phyloP scores from a whole-genome alignment of 2,888 invertebrate species.

The Lissocephala sabroskyi region DNA sequence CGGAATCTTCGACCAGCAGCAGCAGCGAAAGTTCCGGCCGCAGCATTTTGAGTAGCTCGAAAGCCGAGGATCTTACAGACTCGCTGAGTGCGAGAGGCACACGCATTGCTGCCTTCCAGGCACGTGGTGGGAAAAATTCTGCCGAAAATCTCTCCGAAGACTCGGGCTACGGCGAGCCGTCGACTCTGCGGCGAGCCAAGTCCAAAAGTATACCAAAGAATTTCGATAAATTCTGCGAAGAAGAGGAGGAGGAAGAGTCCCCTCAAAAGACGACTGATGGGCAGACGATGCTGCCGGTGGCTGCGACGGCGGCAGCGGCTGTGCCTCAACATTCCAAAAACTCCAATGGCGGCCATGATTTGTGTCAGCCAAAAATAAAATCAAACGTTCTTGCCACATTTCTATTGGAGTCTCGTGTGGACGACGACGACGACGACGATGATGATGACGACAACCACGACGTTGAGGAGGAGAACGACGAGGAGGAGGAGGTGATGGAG shows the following conservation, averaged over 20 bases:
- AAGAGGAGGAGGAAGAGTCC: constrained; percentile 56
- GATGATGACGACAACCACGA: constrained; percentile 5
- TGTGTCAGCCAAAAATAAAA: constrained; percentile 64
- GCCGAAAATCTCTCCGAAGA: constrained; percentile 87
- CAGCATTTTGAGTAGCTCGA: constrained; percentile 46
- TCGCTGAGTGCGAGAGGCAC: constrained; percentile 2
- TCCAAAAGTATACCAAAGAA: constrained; percentile 74
- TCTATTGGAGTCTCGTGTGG: constrained; percentile 14
- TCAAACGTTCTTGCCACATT: constrained; percentile 35
- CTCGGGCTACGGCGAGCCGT: constrained; percentile 81
- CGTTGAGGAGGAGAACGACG: too few relatives aligned
- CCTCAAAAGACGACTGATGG: too few relatives aligned
- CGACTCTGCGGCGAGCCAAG: constrained; percentile 62
- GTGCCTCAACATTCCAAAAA: constrained; percentile 56
- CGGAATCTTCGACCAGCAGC: constrained; percentile 49
- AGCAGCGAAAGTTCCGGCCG: constrained; percentile 48
- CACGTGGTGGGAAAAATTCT: constrained; percentile 75
- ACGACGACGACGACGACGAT: background rate
- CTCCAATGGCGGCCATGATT: constrained; percentile 46
- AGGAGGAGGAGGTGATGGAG: too few relatives aligned
- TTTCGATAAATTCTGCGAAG: constrained; percentile 71
- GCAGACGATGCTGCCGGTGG: too few relatives aligned
- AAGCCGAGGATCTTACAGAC: constrained; percentile 33
- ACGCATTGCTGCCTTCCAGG: constrained; percentile 25
- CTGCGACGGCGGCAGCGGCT: constrained; percentile 5